These are phyloP conservation scores for Megamerina dolium DNA, from an alignment of 2,888 invertebrate species.

Conservation along the genomic window DNA sequence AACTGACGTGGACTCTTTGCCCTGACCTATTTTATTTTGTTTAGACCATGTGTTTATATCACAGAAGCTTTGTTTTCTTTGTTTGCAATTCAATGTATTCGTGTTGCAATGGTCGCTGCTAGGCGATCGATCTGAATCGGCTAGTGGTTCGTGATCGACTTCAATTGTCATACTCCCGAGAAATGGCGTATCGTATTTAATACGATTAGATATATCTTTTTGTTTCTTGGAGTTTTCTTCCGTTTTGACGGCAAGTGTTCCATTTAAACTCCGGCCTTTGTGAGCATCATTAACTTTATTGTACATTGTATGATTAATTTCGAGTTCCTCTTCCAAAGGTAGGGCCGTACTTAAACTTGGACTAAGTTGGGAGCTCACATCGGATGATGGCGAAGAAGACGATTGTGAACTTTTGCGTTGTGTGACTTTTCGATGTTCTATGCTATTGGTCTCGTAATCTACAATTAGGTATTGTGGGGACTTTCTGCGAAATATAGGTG, in stretches of 20 bases:
- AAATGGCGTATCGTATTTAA: slow-evolving; percentile 59
- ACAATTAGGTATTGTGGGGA: slow-evolving; percentile 50
- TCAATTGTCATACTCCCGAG: slow-evolving; percentile 74
- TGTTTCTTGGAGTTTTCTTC: slow-evolving; percentile 24
- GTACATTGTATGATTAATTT: slow-evolving; percentile 70
- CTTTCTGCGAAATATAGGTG: slow-evolving; percentile 46
- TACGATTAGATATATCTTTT: slow-evolving; percentile 49
- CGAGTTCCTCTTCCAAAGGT: slow-evolving; percentile 74
- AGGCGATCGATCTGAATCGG: slow-evolving; percentile 60
- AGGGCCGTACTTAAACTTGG: slow-evolving; percentile 68
- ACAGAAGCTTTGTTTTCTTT: slow-evolving; percentile 55
- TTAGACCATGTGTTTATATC: slow-evolving; percentile 51
- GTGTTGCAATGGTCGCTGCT: slow-evolving; percentile 76
- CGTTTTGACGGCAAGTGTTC: slow-evolving; percentile 28
- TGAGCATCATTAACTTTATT: slow-evolving; percentile 46
- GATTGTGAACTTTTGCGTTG: slow-evolving; percentile 48
- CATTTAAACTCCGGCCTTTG: slow-evolving; percentile 44
- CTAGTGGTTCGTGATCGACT: slow-evolving; percentile 73
- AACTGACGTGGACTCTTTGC: slow-evolving; percentile 38
- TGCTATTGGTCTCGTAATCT: slow-evolving; percentile 69
- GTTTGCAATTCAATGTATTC: slow-evolving; percentile 77
- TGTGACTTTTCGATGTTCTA: slow-evolving; percentile 58
- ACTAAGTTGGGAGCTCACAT: slow-evolving; percentile 62
- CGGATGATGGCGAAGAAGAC: slow-evolving; percentile 55
- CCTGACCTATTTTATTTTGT: too few relatives aligned